Percentiles rank a stretch among this genome's conserved stretches.
Evolutionary conservation across 2,113 vertebrate species (phyloP).

Genomic region (Myocastor coypus): DNA sequence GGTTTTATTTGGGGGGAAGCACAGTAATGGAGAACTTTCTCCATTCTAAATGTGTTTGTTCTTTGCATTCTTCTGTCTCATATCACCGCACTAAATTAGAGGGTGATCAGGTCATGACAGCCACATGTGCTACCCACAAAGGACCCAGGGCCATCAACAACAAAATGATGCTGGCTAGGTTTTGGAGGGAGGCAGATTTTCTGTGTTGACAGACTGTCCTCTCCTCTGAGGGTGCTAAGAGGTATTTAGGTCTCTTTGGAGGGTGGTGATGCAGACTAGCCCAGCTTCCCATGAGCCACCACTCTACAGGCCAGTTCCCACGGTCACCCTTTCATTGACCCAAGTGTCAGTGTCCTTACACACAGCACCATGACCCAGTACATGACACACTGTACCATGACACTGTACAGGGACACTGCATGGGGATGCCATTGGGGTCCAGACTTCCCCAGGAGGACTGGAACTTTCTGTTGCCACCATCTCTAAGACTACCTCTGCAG

Average conservation of each 20-base stretch:
- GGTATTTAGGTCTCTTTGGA: neutral
- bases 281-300: accelerated
- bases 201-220: neutral
- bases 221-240: neutral
- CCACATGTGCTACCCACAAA: neutral
- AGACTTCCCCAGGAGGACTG: neutral
- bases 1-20: neutral
- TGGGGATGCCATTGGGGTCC: neutral
- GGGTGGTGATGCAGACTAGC: neutral
- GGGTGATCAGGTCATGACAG: neutral
- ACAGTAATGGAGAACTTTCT: neutral
- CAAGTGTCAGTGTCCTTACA: neutral
- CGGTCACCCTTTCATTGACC: neutral
- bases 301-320: neutral
- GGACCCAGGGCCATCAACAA: neutral
- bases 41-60: neutral
- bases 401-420: neutral
- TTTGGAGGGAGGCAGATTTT: neutral
- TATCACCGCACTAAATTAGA: neutral
- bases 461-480: neutral
- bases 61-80: neutral
- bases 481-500: neutral
- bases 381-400: neutral
- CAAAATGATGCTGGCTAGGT: neutral
- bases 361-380: neutral